Evolutionary conservation across 1,140 invertebrate species (phyloP).

Genomic region (Harlomillsia oculata): DNA sequence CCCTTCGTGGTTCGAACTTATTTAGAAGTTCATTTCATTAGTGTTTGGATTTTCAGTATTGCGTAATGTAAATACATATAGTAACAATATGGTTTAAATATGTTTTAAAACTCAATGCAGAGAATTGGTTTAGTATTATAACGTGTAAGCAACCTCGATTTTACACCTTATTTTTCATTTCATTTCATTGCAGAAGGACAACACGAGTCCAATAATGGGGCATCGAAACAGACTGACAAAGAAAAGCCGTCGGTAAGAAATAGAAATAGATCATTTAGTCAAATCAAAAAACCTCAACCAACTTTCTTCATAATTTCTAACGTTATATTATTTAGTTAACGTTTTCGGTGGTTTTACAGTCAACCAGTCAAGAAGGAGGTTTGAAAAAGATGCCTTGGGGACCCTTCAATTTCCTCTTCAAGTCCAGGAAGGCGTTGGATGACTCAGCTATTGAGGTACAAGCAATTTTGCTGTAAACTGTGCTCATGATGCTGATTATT

Average conservation of each 20-base stretch:
- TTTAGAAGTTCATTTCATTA: no score
- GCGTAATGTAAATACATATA: no score
- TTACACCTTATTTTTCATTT: conserved; percentile 4
- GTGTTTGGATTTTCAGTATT: no score
- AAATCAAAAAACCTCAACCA: neutral
- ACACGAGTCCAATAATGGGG: neutral
- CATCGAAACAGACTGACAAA: conserved; percentile 9
- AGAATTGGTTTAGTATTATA: no score
- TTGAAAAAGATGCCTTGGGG: conserved; percentile 46
- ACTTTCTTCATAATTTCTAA: neutral
- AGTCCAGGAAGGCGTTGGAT: conserved; percentile 51
- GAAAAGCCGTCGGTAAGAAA: conserved; percentile 10
- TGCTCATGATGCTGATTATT: neutral
- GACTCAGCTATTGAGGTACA: conserved; percentile 57
- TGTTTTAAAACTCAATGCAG: no score
- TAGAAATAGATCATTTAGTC: neutral
- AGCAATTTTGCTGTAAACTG: conserved; percentile 8
- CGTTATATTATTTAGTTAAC: neutral
- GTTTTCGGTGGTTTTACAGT: conserved; percentile 6
- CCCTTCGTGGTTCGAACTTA: no score
- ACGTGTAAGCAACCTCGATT: no score
- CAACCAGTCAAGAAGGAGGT: conserved; percentile 28
- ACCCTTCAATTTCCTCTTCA: conserved; percentile 44
- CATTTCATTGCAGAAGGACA: conserved; percentile 15
- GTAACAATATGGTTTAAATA: no score